Percentiles rank a stretch among this genome's conserved stretches.
These are phyloP conservation scores for Chelidonichthys spinosus DNA, from an alignment of 2,797 vertebrate species.

Conservation along the genomic window DNA sequence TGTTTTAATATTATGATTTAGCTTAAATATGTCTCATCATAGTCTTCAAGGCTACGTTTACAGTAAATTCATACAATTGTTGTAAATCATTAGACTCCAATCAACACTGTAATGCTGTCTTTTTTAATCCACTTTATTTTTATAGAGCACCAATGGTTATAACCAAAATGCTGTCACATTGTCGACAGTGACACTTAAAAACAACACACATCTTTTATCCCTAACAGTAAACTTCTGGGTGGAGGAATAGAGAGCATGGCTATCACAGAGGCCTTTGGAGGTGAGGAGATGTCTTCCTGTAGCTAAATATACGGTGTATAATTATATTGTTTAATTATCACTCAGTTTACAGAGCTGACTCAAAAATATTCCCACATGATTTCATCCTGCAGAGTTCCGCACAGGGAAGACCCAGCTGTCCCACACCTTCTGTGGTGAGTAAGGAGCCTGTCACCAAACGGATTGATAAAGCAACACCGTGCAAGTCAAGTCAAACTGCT, in stretches of 20 bases:
- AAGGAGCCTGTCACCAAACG: not conserved
- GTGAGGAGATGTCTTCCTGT: constrained; percentile 74
- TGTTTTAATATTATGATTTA: not conserved
- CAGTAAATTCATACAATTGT: not conserved
- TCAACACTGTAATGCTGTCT: not conserved
- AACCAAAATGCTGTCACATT: not conserved
- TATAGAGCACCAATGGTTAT: not conserved
- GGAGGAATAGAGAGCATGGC: constrained; percentile 99
- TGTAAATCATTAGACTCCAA: not conserved
- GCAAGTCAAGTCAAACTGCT: not conserved
- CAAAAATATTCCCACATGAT: not conserved
- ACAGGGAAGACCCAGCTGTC: constrained; percentile 98
- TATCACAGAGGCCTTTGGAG: constrained; percentile 98
- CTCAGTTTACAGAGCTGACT: not conserved
- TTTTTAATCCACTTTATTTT: not conserved
- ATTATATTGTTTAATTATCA: not conserved
- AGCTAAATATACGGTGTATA: not conserved
- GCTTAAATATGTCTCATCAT: not conserved
- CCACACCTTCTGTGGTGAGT: constrained; percentile 97
- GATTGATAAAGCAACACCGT: not conserved
- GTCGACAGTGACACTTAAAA: not conserved
- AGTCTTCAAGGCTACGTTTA: not conserved
- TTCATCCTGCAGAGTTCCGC: constrained; percentile 90
- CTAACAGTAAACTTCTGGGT: constrained; percentile 93
- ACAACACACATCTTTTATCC: constrained; percentile 45